A percentile compares a stretch with the other conserved stretches of the same genome.
phyloP scores from a whole-genome alignment of 2,888 invertebrate genomes.

The Phyto melanocephala region DNA sequence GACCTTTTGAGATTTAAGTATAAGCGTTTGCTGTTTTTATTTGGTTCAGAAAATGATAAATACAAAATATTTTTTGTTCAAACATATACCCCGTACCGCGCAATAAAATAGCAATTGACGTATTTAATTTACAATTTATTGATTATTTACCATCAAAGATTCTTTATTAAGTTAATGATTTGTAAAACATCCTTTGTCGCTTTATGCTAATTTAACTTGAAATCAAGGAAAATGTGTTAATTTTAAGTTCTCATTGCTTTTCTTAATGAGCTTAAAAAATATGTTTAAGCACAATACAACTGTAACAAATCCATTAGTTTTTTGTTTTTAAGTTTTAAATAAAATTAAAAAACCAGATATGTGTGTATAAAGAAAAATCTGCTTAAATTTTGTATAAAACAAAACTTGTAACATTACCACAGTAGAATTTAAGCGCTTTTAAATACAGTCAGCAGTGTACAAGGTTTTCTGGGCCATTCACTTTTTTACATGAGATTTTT shows the following conservation, averaged over 20 bases:
- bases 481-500: slow-evolving; percentile 33
- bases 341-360: background rate
- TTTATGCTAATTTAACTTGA: too few species aligned
- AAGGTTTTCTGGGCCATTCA: slow-evolving; percentile 54
- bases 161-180: too few species aligned
- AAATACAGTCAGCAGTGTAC: background rate
- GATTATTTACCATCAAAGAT: too few species aligned
- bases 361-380: background rate
- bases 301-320: background rate
- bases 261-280: too few species aligned
- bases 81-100: too few species aligned
- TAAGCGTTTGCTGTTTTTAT: background rate
- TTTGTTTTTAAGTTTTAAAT: background rate
- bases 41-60: background rate
- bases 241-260: too few species aligned
- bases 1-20: slow-evolving; percentile 48
- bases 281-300: background rate
- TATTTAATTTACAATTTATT: too few species aligned
- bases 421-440: slow-evolving; percentile 8
- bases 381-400: background rate
- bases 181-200: too few species aligned
- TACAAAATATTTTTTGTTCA: background rate
- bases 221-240: too few species aligned
- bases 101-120: too few species aligned
- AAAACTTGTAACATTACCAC: slow-evolving; percentile 16